A percentile compares a stretch with the other conserved stretches of the same genome.
These are phyloP conservation scores for Steatocranus sp. DNA, from an alignment of 2,797 vertebrate species.

Conservation along the genomic window DNA sequence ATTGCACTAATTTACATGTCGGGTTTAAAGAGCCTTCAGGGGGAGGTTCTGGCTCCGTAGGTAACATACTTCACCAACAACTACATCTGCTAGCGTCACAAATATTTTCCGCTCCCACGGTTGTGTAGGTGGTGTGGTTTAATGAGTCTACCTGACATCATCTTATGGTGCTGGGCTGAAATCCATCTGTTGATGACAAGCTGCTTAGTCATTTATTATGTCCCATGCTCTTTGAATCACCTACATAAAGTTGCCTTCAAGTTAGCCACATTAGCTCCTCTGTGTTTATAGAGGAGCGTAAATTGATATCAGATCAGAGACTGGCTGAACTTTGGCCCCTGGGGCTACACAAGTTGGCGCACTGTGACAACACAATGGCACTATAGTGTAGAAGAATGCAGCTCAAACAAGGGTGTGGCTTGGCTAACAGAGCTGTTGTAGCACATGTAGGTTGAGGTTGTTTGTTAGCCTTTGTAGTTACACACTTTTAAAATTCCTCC, in stretches of 20 bases:
- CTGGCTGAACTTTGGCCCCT: constrained; percentile 52
- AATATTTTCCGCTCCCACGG: background rate
- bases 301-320: constrained; percentile 15
- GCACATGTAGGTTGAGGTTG: background rate
- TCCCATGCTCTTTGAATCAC: constrained; percentile 4
- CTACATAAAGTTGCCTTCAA: background rate
- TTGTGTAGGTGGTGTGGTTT: constrained; percentile 11
- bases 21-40: background rate
- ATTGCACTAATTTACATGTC: background rate
- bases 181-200: constrained; percentile 38
- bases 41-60: background rate
- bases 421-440: background rate
- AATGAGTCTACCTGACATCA: constrained; percentile 55
- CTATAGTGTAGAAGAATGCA: constrained; percentile 23
- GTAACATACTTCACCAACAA: background rate
- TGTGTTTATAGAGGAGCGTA: background rate
- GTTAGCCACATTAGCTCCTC: background rate
- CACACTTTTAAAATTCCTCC: background rate
- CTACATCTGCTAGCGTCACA: background rate
- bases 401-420: constrained; percentile 68
- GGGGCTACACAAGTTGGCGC: constrained; percentile 1
- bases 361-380: constrained; percentile 54
- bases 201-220: constrained; percentile 47
- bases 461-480: background rate
- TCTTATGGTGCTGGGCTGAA: constrained; percentile 17